phyloP scores from a whole-genome alignment of 2,113 vertebrate species.

The Calidris pugnax region DNA sequence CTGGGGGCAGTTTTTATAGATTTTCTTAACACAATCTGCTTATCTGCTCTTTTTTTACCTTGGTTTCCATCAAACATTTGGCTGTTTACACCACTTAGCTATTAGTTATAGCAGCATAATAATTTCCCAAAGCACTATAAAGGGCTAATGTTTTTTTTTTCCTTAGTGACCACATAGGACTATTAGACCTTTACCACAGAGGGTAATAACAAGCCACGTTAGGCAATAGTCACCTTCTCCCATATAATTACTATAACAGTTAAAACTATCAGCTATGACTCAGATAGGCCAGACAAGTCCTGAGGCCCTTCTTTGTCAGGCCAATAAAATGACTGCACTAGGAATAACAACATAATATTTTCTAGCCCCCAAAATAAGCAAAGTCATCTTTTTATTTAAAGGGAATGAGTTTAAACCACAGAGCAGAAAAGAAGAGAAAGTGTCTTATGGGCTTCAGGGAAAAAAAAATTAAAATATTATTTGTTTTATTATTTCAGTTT shows the following conservation, averaged over 20 bases:
- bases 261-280: neutral
- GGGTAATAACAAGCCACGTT: neutral
- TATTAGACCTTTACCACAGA: neutral
- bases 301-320: neutral
- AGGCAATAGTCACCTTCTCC: neutral
- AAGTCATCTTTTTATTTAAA: neutral
- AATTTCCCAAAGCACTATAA: neutral
- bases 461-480: neutral
- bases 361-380: neutral
- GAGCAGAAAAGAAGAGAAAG: neutral
- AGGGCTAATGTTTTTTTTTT: neutral
- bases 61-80: neutral
- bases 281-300: neutral
- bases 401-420: neutral
- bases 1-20: neutral
- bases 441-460: neutral
- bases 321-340: neutral
- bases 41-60: fast-evolving
- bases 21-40: neutral
- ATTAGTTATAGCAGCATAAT: neutral
- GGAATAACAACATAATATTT: neutral
- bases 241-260: neutral
- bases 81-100: neutral
- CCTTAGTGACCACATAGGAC: neutral
- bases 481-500: neutral